phyloP scores from a whole-genome alignment of 2,888 invertebrate genomes.

The Epinotia bilunana region DNA sequence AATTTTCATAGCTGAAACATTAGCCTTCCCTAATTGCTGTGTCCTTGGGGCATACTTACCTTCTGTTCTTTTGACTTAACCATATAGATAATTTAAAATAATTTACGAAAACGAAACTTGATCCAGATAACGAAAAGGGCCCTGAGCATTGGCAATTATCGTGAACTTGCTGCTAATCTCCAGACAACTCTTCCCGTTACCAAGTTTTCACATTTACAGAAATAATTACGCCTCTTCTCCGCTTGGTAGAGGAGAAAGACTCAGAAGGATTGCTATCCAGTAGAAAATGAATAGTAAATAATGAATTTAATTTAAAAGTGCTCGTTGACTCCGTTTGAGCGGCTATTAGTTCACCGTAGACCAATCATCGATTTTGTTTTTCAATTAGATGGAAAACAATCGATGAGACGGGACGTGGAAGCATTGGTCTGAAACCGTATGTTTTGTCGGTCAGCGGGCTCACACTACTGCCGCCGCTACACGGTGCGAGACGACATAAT shows the following conservation, averaged over 20 bases:
- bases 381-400: not conserved
- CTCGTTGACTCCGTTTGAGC: no score
- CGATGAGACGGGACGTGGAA: no score
- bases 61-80: no score
- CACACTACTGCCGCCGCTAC: no score
- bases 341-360: not conserved
- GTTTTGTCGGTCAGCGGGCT: no score
- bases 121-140: conserved; percentile 18
- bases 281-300: not conserved
- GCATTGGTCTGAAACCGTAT: no score
- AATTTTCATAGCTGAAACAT: no score
- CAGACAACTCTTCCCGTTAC: conserved; percentile 64
- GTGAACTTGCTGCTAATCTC: conserved; percentile 69
- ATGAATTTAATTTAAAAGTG: not conserved
- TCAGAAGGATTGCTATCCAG: conserved; percentile 27
- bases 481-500: no score
- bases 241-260: conserved; percentile 46
- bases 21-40: no score
- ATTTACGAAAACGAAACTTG: conserved; percentile 8
- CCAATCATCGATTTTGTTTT: not conserved
- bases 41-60: no score
- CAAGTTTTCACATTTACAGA: conserved; percentile 80
- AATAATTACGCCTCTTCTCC: conserved; percentile 70
- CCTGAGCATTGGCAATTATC: conserved; percentile 60
- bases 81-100: conserved; percentile 17